A percentile compares a stretch with the other conserved stretches of the same genome.
These are phyloP conservation scores for Sparidentex hasta DNA, from an alignment of 2,797 vertebrate species.

Conservation along the genomic window DNA sequence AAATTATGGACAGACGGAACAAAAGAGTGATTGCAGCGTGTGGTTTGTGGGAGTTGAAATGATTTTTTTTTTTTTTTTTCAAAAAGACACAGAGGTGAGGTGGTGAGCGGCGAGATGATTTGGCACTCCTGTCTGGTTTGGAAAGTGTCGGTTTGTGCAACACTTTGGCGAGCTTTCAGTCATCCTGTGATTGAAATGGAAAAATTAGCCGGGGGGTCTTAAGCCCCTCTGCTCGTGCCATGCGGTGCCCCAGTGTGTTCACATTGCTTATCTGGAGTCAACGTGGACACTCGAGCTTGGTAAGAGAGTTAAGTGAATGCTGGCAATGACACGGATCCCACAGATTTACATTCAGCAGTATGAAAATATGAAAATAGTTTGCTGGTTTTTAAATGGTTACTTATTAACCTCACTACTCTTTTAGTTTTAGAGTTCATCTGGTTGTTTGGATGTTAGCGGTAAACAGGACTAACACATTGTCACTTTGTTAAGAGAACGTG, in stretches of 20 bases:
- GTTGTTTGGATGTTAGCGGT: not conserved
- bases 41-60: slow-evolving; percentile 26
- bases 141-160: slow-evolving; percentile 37
- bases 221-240: slow-evolving; percentile 52
- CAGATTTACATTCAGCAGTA: not conserved
- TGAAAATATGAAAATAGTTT: not conserved
- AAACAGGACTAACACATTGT: not conserved
- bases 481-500: not conserved
- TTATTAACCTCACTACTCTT: not conserved
- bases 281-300: slow-evolving; percentile 31
- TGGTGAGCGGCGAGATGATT: slow-evolving; percentile 43
- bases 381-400: too few relatives aligned
- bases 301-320: slow-evolving; percentile 24
- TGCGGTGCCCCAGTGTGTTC: slow-evolving; percentile 40
- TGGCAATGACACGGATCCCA: slow-evolving; percentile 30
- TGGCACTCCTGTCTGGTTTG: slow-evolving; percentile 29
- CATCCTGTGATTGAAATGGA: slow-evolving; percentile 64
- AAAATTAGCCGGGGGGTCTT: slow-evolving; percentile 64
- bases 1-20: not conserved
- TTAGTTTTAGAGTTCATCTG: not conserved
- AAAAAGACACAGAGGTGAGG: slow-evolving; percentile 20
- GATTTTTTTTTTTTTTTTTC: not conserved
- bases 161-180: slow-evolving; percentile 53
- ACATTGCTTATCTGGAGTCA: slow-evolving; percentile 57
- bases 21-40: slow-evolving; percentile 24